phyloP scores from a whole-genome alignment of 2,888 invertebrate genomes.

The Drosophila sordidapex region DNA sequence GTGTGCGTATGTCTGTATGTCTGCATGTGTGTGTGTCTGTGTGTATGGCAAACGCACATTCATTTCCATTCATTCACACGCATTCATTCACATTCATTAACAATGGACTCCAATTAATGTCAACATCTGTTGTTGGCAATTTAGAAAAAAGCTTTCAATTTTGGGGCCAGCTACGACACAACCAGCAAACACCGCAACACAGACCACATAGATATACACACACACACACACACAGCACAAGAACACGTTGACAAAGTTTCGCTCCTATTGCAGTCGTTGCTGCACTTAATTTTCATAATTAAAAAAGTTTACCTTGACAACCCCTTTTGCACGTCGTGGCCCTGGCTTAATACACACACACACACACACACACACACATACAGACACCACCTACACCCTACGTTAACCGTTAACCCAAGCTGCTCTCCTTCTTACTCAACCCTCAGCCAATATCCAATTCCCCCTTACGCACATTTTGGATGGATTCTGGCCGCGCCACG shows the following conservation, averaged over 20 bases:
- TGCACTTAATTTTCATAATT: constrained; percentile 79
- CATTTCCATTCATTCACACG: constrained; percentile 16
- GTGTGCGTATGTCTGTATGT: neutral
- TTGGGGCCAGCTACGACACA: constrained; percentile 27
- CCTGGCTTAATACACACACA: constrained; percentile 14
- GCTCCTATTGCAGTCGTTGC: constrained; percentile 63
- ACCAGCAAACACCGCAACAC: constrained; percentile 8
- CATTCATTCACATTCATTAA: constrained; percentile 54
- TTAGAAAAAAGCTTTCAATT: constrained; percentile 62
- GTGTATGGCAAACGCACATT: constrained; percentile 1
- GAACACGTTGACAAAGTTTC: constrained; percentile 53
- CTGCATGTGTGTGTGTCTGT: neutral
- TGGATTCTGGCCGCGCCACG: constrained; percentile 37
- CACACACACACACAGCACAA: neutral
- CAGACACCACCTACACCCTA: neutral
- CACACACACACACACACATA: neutral
- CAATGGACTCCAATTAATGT: constrained; percentile 58
- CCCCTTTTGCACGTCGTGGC: constrained; percentile 36
- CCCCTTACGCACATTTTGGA: constrained; percentile 64
- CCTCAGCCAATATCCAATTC: constrained; percentile 43
- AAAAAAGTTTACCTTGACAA: constrained; percentile 76
- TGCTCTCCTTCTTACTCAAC: neutral
- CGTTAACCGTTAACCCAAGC: no score
- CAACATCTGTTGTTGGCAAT: constrained; percentile 64
- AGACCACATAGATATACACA: neutral